Evolutionary conservation across 1,140 invertebrate genomes (phyloP).

Genomic region (Plodia interpunctella): DNA sequence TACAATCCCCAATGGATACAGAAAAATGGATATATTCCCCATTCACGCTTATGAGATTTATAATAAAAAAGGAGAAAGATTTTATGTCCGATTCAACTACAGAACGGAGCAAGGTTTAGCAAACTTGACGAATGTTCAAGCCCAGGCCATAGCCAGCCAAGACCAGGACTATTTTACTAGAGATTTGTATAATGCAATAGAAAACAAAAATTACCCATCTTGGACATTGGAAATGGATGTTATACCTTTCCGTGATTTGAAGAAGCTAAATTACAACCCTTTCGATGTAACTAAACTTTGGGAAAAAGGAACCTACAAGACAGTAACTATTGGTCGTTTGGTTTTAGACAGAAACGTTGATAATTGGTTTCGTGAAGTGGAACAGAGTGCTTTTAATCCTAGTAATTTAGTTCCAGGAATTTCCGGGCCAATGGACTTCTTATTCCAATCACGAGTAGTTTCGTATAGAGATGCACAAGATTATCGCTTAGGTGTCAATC

Average conservation of each 20-base stretch:
- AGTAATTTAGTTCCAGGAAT: slow-evolving; percentile 92
- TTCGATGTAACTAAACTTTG: slow-evolving; percentile 86
- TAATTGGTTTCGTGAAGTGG: slow-evolving; percentile 91
- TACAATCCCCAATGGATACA: slow-evolving; percentile 84
- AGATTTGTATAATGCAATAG: slow-evolving; percentile 51
- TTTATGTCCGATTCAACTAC: slow-evolving; percentile 86
- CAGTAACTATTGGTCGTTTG: slow-evolving; percentile 90
- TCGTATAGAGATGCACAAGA: slow-evolving; percentile 92
- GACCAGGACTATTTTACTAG: slow-evolving; percentile 44
- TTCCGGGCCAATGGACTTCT: slow-evolving; percentile 88
- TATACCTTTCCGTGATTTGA: slow-evolving; percentile 72
- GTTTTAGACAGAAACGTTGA: slow-evolving; percentile 88
- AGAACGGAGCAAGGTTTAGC: slow-evolving; percentile 79
- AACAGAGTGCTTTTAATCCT: slow-evolving; percentile 91
- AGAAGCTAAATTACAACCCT: slow-evolving; percentile 76
- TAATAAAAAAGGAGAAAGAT: slow-evolving; percentile 77
- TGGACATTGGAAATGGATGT: slow-evolving; percentile 82
- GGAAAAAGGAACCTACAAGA: slow-evolving; percentile 88
- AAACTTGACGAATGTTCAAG: slow-evolving; percentile 41
- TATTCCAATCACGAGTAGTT: slow-evolving; percentile 90
- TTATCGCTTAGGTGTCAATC: slow-evolving; percentile 91
- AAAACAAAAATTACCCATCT: slow-evolving; percentile 79
- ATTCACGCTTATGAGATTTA: slow-evolving; percentile 84
- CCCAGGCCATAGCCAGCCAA: slow-evolving; percentile 22
- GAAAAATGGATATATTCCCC: slow-evolving; percentile 81